Evolutionary conservation across 2,113 vertebrate species (phyloP).

Genomic region (Neopipo cinnamomea): DNA sequence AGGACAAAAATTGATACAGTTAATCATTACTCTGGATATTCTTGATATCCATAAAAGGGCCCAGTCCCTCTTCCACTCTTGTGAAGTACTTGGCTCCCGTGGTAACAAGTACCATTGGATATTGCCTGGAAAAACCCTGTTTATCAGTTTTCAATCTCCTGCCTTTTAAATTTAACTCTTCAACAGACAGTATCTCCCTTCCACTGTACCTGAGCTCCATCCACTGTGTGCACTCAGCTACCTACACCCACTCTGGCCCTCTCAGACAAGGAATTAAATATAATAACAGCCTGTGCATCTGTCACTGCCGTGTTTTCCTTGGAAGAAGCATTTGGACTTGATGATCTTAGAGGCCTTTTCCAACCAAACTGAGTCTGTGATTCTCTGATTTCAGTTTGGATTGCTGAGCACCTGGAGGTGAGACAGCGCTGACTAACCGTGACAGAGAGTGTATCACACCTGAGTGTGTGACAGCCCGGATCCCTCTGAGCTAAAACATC

Average conservation of each 20-base stretch:
- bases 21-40: not conserved
- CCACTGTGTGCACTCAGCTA: not conserved
- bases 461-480: fast-evolving
- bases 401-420: not conserved
- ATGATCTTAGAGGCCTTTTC: not conserved
- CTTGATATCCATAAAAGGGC: not conserved
- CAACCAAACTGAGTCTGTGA: fast-evolving
- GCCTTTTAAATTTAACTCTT: not conserved
- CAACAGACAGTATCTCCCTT: not conserved
- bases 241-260: not conserved
- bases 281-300: not conserved
- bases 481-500: not conserved
- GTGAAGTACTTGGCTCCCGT: not conserved
- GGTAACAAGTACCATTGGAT: not conserved
- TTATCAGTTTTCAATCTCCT: not conserved
- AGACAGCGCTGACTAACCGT: not conserved
- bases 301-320: not conserved
- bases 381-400: not conserved
- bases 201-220: not conserved
- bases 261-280: not conserved
- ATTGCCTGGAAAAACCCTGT: not conserved
- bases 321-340: not conserved
- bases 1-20: not conserved
- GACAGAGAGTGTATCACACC: not conserved
- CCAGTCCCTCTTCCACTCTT: not conserved